Percentiles rank a stretch among this genome's conserved stretches.
phyloP scores from a whole-genome alignment of 2,888 invertebrate species.

The Ctena decussata region DNA sequence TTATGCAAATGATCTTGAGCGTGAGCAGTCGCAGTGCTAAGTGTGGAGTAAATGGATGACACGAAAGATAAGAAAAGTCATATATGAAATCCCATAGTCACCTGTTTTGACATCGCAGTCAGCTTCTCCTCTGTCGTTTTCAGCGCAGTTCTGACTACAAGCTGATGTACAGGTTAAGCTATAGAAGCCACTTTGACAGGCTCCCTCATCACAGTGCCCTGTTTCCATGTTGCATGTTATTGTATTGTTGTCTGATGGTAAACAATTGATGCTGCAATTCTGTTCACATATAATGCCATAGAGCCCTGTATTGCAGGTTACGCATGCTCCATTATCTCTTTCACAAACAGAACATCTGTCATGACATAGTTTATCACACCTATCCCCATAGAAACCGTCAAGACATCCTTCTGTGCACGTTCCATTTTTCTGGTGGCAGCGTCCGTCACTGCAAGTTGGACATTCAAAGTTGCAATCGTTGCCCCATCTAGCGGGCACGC shows the following conservation, averaged over 20 bases:
- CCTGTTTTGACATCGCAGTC: constrained; percentile 44
- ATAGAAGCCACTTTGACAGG: constrained; percentile 41
- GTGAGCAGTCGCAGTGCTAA: no score
- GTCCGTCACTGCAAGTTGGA: constrained; percentile 22
- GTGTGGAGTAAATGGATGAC: no score
- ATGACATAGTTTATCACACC: constrained; percentile 19
- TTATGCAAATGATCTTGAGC: no score
- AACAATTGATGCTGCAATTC: constrained; percentile 35
- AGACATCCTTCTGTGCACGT: constrained; percentile 29
- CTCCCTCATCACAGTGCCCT: constrained; percentile 41
- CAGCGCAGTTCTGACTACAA: constrained; percentile 40
- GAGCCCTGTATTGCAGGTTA: constrained; percentile 23
- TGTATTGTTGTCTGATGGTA: not conserved
- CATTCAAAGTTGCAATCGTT: constrained; percentile 25
- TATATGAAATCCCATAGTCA: no score
- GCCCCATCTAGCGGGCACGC: constrained; percentile 23
- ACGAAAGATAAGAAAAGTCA: no score
- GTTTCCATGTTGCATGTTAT: constrained; percentile 33
- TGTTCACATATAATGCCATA: constrained; percentile 37
- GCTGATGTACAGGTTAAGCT: constrained; percentile 16
- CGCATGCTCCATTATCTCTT: constrained; percentile 25
- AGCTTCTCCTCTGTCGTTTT: not conserved
- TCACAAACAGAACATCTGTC: constrained; percentile 31
- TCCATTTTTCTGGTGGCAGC: constrained; percentile 20
- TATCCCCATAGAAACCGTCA: constrained; percentile 25